Evolutionary conservation across 2,797 vertebrate genomes (phyloP).

Genomic region (Rhinophrynus dorsalis): DNA sequence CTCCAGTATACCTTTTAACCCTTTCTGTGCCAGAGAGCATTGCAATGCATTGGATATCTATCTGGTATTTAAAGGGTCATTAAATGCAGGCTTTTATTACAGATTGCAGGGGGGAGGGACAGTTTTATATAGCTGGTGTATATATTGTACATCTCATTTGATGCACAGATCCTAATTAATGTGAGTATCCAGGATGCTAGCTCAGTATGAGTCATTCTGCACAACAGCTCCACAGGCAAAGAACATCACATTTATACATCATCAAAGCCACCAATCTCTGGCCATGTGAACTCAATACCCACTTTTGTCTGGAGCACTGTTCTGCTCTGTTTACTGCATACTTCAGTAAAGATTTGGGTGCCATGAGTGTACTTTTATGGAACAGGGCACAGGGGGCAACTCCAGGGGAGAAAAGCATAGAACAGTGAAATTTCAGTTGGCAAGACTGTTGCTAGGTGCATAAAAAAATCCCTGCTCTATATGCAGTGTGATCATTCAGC

Average conservation of each 20-base stretch:
- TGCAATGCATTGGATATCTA: too few species aligned
- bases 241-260: slow-evolving; percentile 44
- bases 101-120: too few species aligned
- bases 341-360: slow-evolving; percentile 12
- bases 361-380: background rate
- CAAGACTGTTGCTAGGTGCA: slow-evolving; percentile 57
- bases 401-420: slow-evolving; percentile 5
- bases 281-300: slow-evolving; percentile 37
- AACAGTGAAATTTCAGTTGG: slow-evolving; percentile 47
- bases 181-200: slow-evolving; percentile 45
- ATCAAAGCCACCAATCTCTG: slow-evolving; percentile 46
- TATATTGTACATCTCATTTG: slow-evolving; percentile 30
- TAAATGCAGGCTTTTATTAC: too few species aligned
- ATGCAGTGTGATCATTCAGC: slow-evolving; percentile 53
- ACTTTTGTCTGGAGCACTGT: slow-evolving; percentile 43
- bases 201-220: slow-evolving; percentile 51
- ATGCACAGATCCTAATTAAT: slow-evolving; percentile 57
- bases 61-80: too few species aligned
- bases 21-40: too few species aligned
- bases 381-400: slow-evolving; percentile 31
- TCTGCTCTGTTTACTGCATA: slow-evolving; percentile 40
- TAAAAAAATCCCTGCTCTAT: slow-evolving; percentile 52
- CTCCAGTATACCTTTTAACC: too few species aligned
- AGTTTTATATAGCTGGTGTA: background rate
- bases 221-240: slow-evolving; percentile 49